phyloP scores from a whole-genome alignment of 2,888 invertebrate genomes.

The Aphidoletes aphidimyza region DNA sequence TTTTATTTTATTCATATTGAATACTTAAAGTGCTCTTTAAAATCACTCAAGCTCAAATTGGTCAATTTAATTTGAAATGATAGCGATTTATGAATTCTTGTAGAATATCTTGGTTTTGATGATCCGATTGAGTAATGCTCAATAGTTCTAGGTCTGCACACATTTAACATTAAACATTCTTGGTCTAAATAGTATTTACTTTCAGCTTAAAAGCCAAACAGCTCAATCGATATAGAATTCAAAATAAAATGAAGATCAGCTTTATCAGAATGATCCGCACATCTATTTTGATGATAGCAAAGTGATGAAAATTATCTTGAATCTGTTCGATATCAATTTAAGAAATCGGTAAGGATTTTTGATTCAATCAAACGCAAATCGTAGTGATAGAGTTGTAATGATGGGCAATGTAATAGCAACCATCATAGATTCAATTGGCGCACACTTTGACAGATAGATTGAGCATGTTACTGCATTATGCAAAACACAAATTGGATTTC shows the following conservation, averaged over 20 bases:
- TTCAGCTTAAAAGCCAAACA: constrained; percentile 36
- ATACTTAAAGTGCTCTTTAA: too few relatives aligned
- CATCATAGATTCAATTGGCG: background rate
- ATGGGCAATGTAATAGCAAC: background rate
- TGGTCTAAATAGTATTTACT: background rate
- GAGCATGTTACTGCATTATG: background rate
- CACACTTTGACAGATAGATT: background rate
- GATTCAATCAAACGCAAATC: background rate
- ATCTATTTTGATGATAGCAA: too few relatives aligned
- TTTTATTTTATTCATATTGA: too few relatives aligned
- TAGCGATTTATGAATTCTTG: too few relatives aligned
- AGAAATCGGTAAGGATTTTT: constrained; percentile 45
- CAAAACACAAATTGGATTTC: too few relatives aligned
- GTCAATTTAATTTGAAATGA: background rate
- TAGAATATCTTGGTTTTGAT: too few relatives aligned
- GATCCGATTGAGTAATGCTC: too few relatives aligned
- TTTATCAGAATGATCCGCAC: constrained; percentile 6
- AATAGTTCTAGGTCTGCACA: too few relatives aligned
- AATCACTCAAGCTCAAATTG: background rate
- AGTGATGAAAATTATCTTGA: background rate
- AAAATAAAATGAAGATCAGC: background rate
- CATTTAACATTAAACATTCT: background rate
- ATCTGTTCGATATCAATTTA: background rate
- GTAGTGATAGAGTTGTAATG: constrained; percentile 4
- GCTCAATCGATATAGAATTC: background rate